These are phyloP conservation scores for Apogon hyalosoma DNA, from an alignment of 2,797 vertebrate species.

Conservation along the genomic window DNA sequence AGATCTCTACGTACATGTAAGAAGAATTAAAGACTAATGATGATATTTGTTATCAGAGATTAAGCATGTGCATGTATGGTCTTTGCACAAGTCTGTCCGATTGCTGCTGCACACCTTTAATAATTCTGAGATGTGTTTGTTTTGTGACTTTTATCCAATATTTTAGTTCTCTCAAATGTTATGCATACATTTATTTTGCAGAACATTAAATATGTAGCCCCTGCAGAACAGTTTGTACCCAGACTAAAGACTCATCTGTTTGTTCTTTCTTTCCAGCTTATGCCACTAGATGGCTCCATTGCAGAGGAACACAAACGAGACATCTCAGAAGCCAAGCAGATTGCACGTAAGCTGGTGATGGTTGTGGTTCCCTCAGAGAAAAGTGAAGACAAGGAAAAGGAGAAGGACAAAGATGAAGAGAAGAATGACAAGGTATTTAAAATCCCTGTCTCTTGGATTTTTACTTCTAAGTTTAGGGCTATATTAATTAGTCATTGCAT, in stretches of 20 bases:
- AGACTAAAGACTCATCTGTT: neutral
- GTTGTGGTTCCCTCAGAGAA: slow-evolving; percentile 97
- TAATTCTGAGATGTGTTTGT: neutral
- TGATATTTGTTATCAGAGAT: slow-evolving; percentile 1
- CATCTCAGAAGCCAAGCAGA: slow-evolving; percentile 95
- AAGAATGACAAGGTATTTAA: slow-evolving; percentile 92
- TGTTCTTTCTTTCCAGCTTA: slow-evolving; percentile 83
- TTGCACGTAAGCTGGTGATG: slow-evolving; percentile 96
- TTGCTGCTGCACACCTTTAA: neutral
- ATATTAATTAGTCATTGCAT: neutral
- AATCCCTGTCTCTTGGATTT: neutral
- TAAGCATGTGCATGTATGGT: neutral
- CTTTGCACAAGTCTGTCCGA: neutral
- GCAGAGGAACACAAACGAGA: slow-evolving; percentile 94
- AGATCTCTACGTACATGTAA: slow-evolving; percentile 98
- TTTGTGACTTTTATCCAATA: neutral
- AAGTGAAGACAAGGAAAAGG: slow-evolving; percentile 95
- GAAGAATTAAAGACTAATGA: slow-evolving; percentile 46
- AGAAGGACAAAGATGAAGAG: slow-evolving; percentile 97
- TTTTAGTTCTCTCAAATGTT: too few relatives aligned
- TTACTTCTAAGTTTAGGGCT: slow-evolving; percentile 5
- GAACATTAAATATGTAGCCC: neutral
- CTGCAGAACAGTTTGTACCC: neutral
- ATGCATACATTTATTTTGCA: neutral
- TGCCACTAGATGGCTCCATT: slow-evolving; percentile 92